Evolutionary conservation across 2,113 vertebrate genomes (phyloP).

Genomic region (Macquaria ambigua): DNA sequence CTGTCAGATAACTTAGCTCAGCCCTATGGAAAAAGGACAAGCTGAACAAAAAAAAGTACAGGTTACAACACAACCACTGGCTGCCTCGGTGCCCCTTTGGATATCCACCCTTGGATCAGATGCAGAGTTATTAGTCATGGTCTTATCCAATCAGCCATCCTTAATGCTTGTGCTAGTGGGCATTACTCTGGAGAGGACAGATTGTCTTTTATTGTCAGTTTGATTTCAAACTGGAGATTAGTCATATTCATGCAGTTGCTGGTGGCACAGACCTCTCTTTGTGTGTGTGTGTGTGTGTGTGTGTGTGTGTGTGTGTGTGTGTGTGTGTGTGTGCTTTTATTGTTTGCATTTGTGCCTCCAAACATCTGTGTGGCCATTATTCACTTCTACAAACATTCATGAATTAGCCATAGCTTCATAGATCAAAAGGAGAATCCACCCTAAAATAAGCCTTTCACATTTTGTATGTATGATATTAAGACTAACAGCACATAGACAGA

Average conservation of each 20-base stretch:
- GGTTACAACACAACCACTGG: conserved; percentile 43
- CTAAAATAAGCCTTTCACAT: neutral
- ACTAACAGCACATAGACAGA: neutral
- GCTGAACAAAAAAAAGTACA: conserved; percentile 17
- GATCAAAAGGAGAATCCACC: neutral
- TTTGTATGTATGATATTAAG: neutral
- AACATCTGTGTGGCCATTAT: conserved; percentile 32
- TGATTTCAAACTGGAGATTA: conserved; percentile 69
- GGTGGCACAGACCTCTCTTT: conserved; percentile 23
- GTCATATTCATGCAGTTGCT: conserved; percentile 61
- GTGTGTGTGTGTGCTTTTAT: neutral
- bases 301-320: conserved; percentile 33
- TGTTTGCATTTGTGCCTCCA: conserved; percentile 36
- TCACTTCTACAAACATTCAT: conserved; percentile 6
- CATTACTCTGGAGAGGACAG: conserved; percentile 67
- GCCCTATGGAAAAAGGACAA: conserved; percentile 17
- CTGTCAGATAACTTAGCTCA: conserved; percentile 25
- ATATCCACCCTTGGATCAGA: conserved; percentile 68
- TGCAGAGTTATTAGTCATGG: conserved; percentile 72
- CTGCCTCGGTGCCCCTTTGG: conserved; percentile 41
- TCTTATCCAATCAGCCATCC: conserved; percentile 74
- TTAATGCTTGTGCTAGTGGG: conserved; percentile 63
- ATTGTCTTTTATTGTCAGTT: conserved; percentile 73
- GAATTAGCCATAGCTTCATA: neutral
- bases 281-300: conserved; percentile 36